phyloP scores from a whole-genome alignment of 2,797 vertebrate genomes.

The Rhabdophis nuchalis region DNA sequence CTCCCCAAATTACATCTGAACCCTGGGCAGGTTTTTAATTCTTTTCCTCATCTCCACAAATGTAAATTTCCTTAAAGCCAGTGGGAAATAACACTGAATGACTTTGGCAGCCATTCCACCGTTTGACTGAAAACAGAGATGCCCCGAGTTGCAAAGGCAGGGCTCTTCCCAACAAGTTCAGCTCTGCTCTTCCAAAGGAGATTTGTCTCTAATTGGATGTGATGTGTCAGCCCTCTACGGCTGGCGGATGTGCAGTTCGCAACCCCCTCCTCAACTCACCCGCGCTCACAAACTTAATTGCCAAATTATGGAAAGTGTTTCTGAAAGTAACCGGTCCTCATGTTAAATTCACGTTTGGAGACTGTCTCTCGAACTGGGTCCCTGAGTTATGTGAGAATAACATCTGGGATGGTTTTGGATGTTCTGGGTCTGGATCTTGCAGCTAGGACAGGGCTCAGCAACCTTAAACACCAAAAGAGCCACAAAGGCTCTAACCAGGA shows the following conservation, averaged over 20 bases:
- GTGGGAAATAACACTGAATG: constrained; percentile 13
- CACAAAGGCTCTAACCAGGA: no score
- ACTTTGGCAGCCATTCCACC: constrained; percentile 1
- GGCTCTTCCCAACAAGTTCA: rapidly evolving
- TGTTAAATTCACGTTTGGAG: not conserved
- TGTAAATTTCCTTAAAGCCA: constrained; percentile 13
- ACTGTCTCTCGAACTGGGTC: not conserved
- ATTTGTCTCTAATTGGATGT: not conserved
- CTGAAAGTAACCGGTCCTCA: not conserved
- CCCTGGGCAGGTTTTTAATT: not conserved
- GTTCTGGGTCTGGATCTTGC: not conserved
- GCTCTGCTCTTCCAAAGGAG: not conserved
- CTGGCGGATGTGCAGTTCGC: not conserved
- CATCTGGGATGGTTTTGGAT: not conserved
- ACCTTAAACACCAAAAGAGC: no score
- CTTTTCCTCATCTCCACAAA: not conserved
- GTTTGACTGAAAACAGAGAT: constrained; percentile 31
- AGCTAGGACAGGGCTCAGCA: not conserved
- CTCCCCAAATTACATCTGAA: not conserved
- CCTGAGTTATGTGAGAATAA: not conserved
- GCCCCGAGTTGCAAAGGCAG: constrained; percentile 11
- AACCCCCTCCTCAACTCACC: not conserved
- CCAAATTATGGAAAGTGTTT: not conserved
- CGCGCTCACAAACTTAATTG: not conserved
- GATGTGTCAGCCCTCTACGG: not conserved